phyloP scores from a whole-genome alignment of 2,113 vertebrate genomes.

The Sisor rabdophorus region DNA sequence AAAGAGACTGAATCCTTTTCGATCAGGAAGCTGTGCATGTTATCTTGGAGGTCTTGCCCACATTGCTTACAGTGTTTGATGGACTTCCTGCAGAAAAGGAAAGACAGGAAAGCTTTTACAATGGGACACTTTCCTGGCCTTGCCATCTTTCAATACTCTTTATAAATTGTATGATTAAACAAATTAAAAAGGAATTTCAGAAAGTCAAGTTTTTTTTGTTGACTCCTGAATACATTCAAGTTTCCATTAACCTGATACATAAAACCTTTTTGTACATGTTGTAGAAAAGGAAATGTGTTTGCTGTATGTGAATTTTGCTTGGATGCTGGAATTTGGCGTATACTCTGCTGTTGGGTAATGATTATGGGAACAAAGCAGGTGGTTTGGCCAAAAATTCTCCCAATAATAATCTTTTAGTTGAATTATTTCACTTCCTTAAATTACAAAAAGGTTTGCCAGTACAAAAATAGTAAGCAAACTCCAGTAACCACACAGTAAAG shows the following conservation, averaged over 20 bases:
- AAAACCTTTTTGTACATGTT: not conserved
- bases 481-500: no score
- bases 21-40: not conserved
- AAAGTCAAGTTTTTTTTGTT: not conserved
- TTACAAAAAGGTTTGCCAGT: no score
- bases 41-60: not conserved
- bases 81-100: constrained; percentile 31
- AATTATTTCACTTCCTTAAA: no score
- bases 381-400: not conserved
- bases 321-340: not conserved
- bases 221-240: no score
- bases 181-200: not conserved
- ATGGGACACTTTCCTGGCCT: constrained; percentile 43
- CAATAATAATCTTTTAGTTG: no score
- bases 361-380: not conserved
- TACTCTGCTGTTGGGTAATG: not conserved
- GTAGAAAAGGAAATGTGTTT: no score
- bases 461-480: no score
- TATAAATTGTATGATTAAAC: not conserved
- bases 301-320: not conserved
- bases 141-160: not conserved
- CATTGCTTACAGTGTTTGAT: not conserved
- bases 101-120: constrained; percentile 48
- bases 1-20: not conserved
- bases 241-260: not conserved